phyloP scores from a whole-genome alignment of 2,888 invertebrate species.

The Halictus quadricinctus region DNA sequence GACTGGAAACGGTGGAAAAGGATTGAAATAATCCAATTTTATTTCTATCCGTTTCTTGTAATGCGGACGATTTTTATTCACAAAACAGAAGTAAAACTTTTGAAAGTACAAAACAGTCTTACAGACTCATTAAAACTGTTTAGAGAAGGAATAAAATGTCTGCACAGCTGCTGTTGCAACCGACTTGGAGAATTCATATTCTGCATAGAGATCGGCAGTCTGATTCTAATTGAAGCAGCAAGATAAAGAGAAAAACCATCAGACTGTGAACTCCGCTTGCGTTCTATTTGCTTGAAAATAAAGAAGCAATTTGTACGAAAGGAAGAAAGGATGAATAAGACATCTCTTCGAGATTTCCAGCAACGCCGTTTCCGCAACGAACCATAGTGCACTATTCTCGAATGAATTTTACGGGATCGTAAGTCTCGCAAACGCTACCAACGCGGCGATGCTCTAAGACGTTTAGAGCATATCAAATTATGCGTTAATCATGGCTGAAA shows the following conservation, averaged over 20 bases:
- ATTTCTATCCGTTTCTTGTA: too few species aligned
- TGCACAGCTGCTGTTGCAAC: background rate
- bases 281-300: background rate
- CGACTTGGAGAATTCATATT: background rate
- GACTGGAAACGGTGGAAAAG: too few species aligned
- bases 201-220: background rate
- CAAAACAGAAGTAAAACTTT: too few species aligned
- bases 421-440: background rate
- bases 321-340: background rate
- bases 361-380: background rate
- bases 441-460: background rate
- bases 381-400: background rate
- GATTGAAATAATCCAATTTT: too few species aligned
- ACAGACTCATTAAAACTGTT: background rate
- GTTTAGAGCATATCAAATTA: slow-evolving; percentile 14
- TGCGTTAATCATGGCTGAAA: background rate
- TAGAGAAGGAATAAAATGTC: background rate
- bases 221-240: background rate
- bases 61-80: too few species aligned
- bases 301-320: background rate
- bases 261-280: background rate
- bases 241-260: background rate
- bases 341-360: background rate
- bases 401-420: slow-evolving; percentile 2
- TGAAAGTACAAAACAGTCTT: too few species aligned